Conservation (phyloP, 2,888 invertebrate genomes). For the Nineta flava region DNA sequence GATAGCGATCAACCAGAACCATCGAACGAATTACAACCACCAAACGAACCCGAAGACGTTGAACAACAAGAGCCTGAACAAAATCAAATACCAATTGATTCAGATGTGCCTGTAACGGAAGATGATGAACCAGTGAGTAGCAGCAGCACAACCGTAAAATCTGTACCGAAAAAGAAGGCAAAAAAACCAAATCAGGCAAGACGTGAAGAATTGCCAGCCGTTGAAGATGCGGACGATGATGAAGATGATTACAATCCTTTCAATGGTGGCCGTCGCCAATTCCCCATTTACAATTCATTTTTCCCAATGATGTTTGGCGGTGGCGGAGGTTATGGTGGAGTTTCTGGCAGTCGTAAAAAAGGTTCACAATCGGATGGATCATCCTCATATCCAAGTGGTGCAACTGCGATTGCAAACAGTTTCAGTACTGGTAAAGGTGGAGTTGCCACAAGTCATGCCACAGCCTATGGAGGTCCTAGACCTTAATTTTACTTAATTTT, state of each 20-base stretch:
- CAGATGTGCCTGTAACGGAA: slow-evolving; percentile 13
- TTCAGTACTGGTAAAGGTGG: slow-evolving; percentile 56
- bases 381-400: slow-evolving; percentile 35
- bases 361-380: slow-evolving; percentile 21
- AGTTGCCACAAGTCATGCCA: slow-evolving; percentile 55
- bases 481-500: neutral
- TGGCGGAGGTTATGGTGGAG: slow-evolving; percentile 20
- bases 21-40: neutral
- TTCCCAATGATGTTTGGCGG: slow-evolving; percentile 51
- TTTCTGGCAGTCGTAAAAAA: slow-evolving; percentile 18
- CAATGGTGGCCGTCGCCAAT: slow-evolving; percentile 17
- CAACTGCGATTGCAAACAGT: slow-evolving; percentile 56
- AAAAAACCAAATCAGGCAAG: slow-evolving; percentile 9
- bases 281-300: slow-evolving; percentile 36
- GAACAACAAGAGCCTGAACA: neutral
- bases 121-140: slow-evolving; percentile 16
- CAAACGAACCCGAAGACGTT: slow-evolving; percentile 8
- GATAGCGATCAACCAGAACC: too few relatives aligned
- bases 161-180: slow-evolving; percentile 12
- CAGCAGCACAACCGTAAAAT: slow-evolving; percentile 11
- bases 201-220: slow-evolving; percentile 17
- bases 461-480: slow-evolving; percentile 41
- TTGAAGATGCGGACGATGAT: slow-evolving; percentile 33
- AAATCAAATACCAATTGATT: slow-evolving; percentile 4
- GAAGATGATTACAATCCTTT: slow-evolving; percentile 21